Base-by-base conservation (phyloP, 2,113 vertebrate genomes). In the Eudyptes chrysolophus region DNA sequence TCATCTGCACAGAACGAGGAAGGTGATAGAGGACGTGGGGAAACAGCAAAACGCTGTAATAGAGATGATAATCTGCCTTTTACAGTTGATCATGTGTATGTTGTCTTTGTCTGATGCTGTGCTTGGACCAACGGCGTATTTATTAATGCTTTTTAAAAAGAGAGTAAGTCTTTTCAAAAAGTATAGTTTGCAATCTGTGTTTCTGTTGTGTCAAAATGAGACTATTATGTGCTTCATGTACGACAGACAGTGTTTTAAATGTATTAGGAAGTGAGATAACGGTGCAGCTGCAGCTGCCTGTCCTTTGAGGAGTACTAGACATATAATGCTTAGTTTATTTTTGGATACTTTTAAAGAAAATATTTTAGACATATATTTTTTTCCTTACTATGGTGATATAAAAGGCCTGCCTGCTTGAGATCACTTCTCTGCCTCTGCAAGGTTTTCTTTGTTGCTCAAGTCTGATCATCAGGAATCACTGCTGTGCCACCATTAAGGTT, bases 181-280 rank as follows among this genome's bases (percentile, higher is more conserved):
- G 66, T 8, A 1, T 5, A 22, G 48, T 40, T 72, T 71, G 18
- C 25, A 62, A 0, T 16, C 54, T 11, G 4, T 34, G 38, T 76
- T 44, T 65, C 69, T 81, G 16, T 29, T 44, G 27, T 1, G 0
- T 57, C 20, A n/a, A 74, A 19, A 77, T 20, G 22, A 76, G 52
- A 11, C 11, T 13, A 2, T 29, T 44, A 3, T 6, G 29, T 3
- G 1, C n/a, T 9, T 22, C 58, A 3, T 42, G 27, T 27, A 5
- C 0, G 1, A 14, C 57, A 26, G 38, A 14, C 57, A 26, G 38
- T 19, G 32, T 51, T 86, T 86, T 60, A 40, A 38, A 46, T 55
- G 5, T 4, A 1, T 68, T 8, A 24, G 52, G 42, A 87, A 52
- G 34, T 22, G 60, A 38, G 77, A 30, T 27, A 9, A 34, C 5